These are phyloP conservation scores for Siniperca chuatsi DNA, from an alignment of 2,113 vertebrate genomes.

Conservation along the genomic window DNA sequence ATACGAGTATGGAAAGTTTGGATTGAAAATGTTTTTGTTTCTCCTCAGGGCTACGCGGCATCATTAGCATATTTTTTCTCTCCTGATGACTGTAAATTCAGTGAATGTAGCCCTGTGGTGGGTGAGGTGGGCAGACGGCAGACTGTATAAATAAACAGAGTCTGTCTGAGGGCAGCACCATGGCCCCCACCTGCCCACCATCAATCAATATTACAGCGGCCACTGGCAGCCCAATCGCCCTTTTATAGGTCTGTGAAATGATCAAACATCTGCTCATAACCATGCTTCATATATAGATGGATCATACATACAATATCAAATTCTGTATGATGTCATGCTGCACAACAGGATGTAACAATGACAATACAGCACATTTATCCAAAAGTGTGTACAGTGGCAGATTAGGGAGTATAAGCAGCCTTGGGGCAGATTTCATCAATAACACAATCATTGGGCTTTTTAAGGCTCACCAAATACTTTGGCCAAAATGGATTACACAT, in stretches of 20 bases:
- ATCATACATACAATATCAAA: conserved; percentile 71
- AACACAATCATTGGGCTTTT: conserved; percentile 30
- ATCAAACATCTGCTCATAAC: conserved; percentile 85
- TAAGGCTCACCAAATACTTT: conserved; percentile 28
- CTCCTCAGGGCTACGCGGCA: conserved; percentile 60
- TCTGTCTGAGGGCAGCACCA: conserved; percentile 76
- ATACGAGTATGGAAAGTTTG: conserved; percentile 56
- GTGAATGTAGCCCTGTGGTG: conserved; percentile 69
- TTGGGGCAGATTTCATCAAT: conserved; percentile 21
- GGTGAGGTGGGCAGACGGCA: conserved; percentile 78
- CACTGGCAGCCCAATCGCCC: conserved; percentile 80
- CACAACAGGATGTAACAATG: conserved; percentile 38
- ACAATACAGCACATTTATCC: conserved; percentile 33
- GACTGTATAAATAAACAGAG: conserved; percentile 82
- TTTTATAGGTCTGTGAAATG: conserved; percentile 83
- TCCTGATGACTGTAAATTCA: conserved; percentile 79
- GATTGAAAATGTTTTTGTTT: conserved; percentile 72
- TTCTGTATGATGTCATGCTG: conserved; percentile 25
- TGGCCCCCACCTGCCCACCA: conserved; percentile 82
- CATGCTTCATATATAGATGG: conserved; percentile 74
- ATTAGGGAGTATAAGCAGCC: not conserved
- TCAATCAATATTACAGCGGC: conserved; percentile 84
- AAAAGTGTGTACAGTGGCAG: conserved; percentile 14
- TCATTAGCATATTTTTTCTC: conserved; percentile 76
- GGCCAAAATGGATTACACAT: conserved; percentile 10